Evolutionary conservation across 2,113 vertebrate species (phyloP).

Genomic region (Cathartes aura): DNA sequence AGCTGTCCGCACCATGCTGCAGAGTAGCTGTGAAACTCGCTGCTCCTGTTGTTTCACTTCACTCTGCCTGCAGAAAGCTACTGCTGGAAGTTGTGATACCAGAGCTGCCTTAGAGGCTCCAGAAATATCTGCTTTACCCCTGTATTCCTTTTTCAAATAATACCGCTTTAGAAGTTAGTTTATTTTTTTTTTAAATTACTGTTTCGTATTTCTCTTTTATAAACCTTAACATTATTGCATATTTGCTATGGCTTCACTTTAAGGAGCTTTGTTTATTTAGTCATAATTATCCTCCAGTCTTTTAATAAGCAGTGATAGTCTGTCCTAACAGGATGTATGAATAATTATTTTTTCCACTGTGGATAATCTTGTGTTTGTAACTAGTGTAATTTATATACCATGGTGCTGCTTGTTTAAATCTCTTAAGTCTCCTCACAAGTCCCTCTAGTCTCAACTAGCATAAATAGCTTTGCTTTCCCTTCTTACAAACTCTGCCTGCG

Average conservation of each 20-base stretch:
- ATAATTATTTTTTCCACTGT: slow-evolving; percentile 64
- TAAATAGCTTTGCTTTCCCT: slow-evolving; percentile 24
- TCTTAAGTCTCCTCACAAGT: slow-evolving; percentile 39
- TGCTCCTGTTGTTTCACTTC: slow-evolving; percentile 33
- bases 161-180: neutral
- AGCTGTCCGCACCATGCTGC: neutral
- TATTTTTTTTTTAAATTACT: neutral
- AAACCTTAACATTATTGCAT: neutral
- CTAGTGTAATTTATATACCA: slow-evolving; percentile 34
- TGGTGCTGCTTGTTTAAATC: slow-evolving; percentile 32
- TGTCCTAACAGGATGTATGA: slow-evolving; percentile 52
- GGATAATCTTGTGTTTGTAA: slow-evolving; percentile 50
- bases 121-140: neutral
- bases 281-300: neutral
- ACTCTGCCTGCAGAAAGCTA: neutral
- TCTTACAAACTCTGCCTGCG: neutral
- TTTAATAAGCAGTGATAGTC: slow-evolving; percentile 32
- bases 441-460: neutral
- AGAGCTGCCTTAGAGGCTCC: neutral
- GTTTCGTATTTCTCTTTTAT: neutral
- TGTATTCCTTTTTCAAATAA: neutral
- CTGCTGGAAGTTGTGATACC: neutral
- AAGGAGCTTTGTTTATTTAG: slow-evolving; percentile 7
- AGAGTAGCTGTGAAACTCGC: slow-evolving; percentile 40
- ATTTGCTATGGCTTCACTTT: neutral